Evolutionary conservation across 2,797 vertebrate genomes (phyloP).

Genomic region (Propithecus deckenii): DNA sequence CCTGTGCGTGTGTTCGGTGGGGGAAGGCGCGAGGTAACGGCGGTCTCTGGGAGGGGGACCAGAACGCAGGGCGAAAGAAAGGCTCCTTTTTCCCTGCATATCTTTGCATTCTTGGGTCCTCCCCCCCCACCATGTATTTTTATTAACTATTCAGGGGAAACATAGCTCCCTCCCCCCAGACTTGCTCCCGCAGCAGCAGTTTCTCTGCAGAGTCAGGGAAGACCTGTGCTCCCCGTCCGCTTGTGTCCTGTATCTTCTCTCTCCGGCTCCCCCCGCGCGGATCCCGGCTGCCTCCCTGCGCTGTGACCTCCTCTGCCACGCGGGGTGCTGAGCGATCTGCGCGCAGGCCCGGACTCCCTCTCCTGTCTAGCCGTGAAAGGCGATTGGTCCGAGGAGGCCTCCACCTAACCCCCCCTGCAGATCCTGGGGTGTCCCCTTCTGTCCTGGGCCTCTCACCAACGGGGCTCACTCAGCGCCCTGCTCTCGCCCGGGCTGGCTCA

Average conservation of each 20-base stretch:
- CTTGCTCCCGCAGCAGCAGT: not conserved
- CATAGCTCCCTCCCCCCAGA: not conserved
- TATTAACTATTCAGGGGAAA: not conserved
- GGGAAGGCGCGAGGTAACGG: accelerated
- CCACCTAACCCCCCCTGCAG: not conserved
- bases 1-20: accelerated
- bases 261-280: accelerated
- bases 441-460: not conserved
- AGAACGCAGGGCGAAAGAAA: not conserved
- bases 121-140: not conserved
- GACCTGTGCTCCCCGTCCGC: accelerated
- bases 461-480: not conserved
- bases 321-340: accelerated
- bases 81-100: not conserved
- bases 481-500: not conserved
- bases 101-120: not conserved
- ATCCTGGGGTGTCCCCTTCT: accelerated
- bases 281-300: not conserved
- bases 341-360: not conserved
- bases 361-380: not conserved
- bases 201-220: not conserved
- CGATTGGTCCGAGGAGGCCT: not conserved
- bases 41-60: not conserved
- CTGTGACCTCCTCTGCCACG: accelerated
- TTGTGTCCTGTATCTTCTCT: accelerated